Base-by-base conservation (phyloP, 2,888 invertebrate genomes). In the Hipparchia semele region DNA sequence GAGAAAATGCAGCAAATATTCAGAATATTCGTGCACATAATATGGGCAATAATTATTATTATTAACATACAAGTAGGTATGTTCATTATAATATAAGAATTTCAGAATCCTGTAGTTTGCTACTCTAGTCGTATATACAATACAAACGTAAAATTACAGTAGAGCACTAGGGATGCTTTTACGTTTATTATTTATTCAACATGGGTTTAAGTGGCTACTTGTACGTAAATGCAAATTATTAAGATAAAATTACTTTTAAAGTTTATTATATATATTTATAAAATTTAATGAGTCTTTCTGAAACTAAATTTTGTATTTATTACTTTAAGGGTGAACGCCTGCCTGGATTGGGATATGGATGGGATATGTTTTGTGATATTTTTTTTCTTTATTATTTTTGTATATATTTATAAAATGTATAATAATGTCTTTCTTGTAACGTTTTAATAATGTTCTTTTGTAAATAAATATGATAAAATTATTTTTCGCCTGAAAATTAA, bases 131-230 rank as follows among this genome's bases (percentile, higher is more conserved):
- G 10, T 51, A 66, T 51, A 53, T 64, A 8, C 49, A 49, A 53
- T 23, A 46, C 6, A 58, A 46, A 51, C 33, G 51, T 33, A 65
- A 65, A 65, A 67, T 58, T 67, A 58, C 58, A 67, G 45, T 46
- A 13, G 39, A 58, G 60, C 84, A 83, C 86, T 87, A 88, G 84
- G 84, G 82, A 86, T 87, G 89, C 90, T 90, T 89, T 90, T 88
- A 89, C 84, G 83, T 83, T 81, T 86, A 90, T 90, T 90, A 90
- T 87, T 89, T 90, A 90, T 90, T 90, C 89, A 90, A 83, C 59
- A 51, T 49, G 58, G 46, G 59, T 60, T 49, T 49, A 68, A 68
- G 68, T 60, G 68, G 68, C 68, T 60, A 68, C 58, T 59, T 49
- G 54, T 49, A 23, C 13, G 33, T 13, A 54, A 72, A 78, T 46